Evolutionary conservation across 2,797 vertebrate genomes (phyloP).

Genomic region (Melanotaenia trifasciata): DNA sequence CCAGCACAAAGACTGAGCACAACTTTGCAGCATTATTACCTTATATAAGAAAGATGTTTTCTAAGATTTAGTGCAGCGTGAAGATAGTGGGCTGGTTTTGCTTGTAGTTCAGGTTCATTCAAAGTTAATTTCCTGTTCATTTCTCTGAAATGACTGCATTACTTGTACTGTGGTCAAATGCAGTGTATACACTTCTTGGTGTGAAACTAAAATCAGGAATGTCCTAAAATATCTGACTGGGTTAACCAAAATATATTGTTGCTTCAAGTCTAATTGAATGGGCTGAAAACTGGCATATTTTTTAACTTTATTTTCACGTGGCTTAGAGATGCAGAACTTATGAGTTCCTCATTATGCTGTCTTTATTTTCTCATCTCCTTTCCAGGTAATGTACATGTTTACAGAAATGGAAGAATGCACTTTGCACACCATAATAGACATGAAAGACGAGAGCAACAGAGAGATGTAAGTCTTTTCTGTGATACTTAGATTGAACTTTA

Average conservation of each 20-base stretch:
- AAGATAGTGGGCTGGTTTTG: background rate
- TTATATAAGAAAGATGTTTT: background rate
- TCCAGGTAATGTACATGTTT: conserved; percentile 95
- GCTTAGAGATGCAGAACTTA: background rate
- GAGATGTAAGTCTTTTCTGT: conserved; percentile 87
- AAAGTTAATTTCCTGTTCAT: background rate
- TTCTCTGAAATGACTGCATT: background rate
- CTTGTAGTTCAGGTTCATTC: background rate
- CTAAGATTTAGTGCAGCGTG: background rate
- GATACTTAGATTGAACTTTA: background rate
- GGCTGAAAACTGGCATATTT: background rate
- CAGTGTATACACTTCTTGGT: background rate
- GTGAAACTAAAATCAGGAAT: background rate
- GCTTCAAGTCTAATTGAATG: background rate
- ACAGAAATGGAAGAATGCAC: conserved; percentile 98
- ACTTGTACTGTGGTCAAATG: background rate
- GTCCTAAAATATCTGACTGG: background rate
- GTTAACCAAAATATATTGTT: background rate
- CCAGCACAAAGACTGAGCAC: background rate
- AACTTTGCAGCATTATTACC: background rate
- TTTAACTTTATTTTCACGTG: background rate
- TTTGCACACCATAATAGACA: conserved; percentile 93
- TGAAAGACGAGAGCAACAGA: conserved; percentile 93
- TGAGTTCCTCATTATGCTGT: background rate
- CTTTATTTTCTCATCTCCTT: conserved; percentile 13